Percentiles rank a stretch among this genome's conserved stretches.
These are phyloP conservation scores for Caradrina kadenii DNA, from an alignment of 2,888 invertebrate genomes.

Conservation along the genomic window DNA sequence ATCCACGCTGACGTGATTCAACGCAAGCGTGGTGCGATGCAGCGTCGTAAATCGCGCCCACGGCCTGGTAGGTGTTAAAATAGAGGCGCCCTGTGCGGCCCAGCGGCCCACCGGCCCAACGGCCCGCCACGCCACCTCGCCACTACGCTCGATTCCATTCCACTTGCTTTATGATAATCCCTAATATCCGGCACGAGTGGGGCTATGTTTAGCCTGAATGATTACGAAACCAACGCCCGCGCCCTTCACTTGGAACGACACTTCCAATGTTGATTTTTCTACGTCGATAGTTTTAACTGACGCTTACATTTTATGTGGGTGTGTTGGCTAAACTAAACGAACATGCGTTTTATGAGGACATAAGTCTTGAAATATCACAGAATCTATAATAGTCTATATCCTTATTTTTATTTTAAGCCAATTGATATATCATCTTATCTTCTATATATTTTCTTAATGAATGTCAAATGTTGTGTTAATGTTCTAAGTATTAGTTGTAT, in stretches of 20 bases:
- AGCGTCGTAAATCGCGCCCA: constrained; percentile 88
- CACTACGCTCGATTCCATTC: constrained; percentile 80
- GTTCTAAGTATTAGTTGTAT: constrained; percentile 2
- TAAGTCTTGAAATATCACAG: constrained; percentile 13
- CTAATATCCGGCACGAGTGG: constrained; percentile 87
- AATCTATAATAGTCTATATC: constrained; percentile 4
- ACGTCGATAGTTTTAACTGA: constrained; percentile 60
- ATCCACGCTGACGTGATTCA: constrained; percentile 73
- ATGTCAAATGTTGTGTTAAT: constrained; percentile 11
- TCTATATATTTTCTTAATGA: constrained; percentile 5
- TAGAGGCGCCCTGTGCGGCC: constrained; percentile 89
- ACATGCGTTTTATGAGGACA: constrained; percentile 21
- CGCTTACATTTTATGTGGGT: constrained; percentile 54
- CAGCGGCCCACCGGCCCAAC: constrained; percentile 59
- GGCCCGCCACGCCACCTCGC: constrained; percentile 51
- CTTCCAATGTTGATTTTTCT: constrained; percentile 62
- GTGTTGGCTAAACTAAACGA: constrained; percentile 42
- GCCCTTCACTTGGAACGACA: constrained; percentile 63
- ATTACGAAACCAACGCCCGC: constrained; percentile 73
- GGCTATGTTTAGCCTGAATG: constrained; percentile 81
- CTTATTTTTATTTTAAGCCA: constrained; percentile 10
- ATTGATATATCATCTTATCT: background rate
- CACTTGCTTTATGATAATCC: constrained; percentile 90
- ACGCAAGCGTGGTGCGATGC: constrained; percentile 71
- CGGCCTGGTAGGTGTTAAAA: constrained; percentile 88